Percentiles rank a stretch among this genome's conserved stretches.
These are phyloP conservation scores for Oophaga sylvatica DNA, from an alignment of 2,797 vertebrate species.

Conservation along the genomic window DNA sequence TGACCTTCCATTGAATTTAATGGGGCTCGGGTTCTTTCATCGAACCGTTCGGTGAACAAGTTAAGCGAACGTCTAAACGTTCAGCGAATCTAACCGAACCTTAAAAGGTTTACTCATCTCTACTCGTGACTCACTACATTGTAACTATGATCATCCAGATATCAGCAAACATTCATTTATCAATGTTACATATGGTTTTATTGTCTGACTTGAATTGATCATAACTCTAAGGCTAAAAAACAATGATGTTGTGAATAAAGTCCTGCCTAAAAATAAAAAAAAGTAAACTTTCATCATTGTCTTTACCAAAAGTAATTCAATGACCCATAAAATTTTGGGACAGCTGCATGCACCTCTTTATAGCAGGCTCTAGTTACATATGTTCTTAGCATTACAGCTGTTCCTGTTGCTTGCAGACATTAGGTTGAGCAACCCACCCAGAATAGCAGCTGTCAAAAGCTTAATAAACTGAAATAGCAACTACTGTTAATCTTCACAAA, in stretches of 20 bases:
- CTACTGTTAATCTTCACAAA: neutral
- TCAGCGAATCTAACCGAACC: no score
- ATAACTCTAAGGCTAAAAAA: neutral
- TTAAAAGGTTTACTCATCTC: no score
- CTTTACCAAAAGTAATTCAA: neutral
- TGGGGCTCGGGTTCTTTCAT: no score
- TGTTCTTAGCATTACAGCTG: conserved; percentile 13
- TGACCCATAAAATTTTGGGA: neutral
- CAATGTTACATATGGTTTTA: neutral
- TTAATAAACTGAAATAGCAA: neutral
- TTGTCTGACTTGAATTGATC: neutral
- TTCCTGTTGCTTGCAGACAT: conserved; percentile 33
- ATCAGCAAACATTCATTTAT: no score
- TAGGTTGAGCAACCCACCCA: neutral
- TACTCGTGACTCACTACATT: no score
- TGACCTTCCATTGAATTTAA: no score
- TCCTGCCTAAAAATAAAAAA: neutral
- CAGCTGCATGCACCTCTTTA: conserved; percentile 2
- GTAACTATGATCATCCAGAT: no score
- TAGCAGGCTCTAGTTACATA: neutral
- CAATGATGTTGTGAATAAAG: neutral
- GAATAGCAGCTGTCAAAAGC: conserved; percentile 10
- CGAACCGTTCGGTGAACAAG: no score
- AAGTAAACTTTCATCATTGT: neutral
- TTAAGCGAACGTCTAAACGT: no score